Base-by-base conservation (phyloP, 2,113 vertebrate species). In the Climacteris rufus region DNA sequence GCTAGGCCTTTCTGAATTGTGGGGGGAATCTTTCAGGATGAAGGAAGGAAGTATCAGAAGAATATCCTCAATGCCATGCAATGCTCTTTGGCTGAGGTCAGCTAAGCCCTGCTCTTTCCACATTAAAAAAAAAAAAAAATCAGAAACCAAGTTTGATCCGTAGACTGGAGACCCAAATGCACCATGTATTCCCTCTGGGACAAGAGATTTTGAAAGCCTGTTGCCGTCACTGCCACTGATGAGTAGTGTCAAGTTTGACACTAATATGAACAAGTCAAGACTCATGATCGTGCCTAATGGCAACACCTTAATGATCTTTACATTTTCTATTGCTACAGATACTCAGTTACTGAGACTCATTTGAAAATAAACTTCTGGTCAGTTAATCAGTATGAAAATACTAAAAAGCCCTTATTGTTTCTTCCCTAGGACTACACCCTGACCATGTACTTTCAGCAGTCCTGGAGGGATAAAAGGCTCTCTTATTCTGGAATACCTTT, bases 401-500 rank as follows among this genome's bases (percentile, higher is more conserved):
- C 28, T 79, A 60, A 42, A 83, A 81, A 87, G 2, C 35, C 4
- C 30, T 54, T 97, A 63, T 94, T 90, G 11, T 83, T 88, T 91
- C 40, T 95, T 91, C 70, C 82, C 31, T 97, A 99, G 99, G 99
- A 99, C 96, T 99, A 99, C 92, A 99, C 99, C 65, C 98, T 99
- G 94, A 99, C 99, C 95, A 99, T 99, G 99, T 99, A 99, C 94
- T 99, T 99, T 96, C 99, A 99, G 94, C 99, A 99, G 94, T 99
- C 99, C 27, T 99, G 99, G 99, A 98, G 99, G 80, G 99, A 99
- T 97, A 99, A 99, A 98, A 98, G 99, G 39, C 98, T 99, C 19
- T 99, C 99, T 64, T 99, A 99, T 94, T 99, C 99, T 52, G 99
- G 99, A 96, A 99, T 99, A 74, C 99, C 99, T 70, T 97, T 99